Base-by-base conservation (phyloP, 2,888 invertebrate genomes). In the Mycogona germanica region DNA sequence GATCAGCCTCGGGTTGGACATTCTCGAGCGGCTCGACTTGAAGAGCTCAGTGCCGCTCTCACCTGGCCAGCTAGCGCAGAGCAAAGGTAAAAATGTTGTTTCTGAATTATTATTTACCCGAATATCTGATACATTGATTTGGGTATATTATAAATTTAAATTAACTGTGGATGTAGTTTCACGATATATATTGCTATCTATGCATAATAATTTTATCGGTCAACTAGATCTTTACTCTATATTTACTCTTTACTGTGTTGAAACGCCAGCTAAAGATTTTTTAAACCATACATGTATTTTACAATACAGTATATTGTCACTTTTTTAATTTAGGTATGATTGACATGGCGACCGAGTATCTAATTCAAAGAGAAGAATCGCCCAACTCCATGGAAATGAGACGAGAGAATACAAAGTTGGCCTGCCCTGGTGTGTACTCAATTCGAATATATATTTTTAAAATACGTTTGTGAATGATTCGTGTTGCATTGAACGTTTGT, bases 321-420 rank as follows among this genome's bases (percentile, higher is more conserved):
- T 38, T 38, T 19, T 38, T 44, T 23, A 28, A 17, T 25, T 19
- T 21, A 47, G 47, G 47, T 32, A 23, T 47, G 2, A 19, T 30
- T 2, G 47, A 47, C 32, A 32, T 47, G n/a, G 47, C 47, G 26
- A 32, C 47, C 32, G 47, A 47, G 32, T 47, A 30, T 17, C 47
- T 47, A 7, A 47, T 47, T n/a, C 47, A 29, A n/a, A 26, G n/a
- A n/a, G 47, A 47, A 6, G 32, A 29, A 19, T 17, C 32, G 4
- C 29, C n/a, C 9, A 32, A 32, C 28, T 29, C 28, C 17, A 19
- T 12, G 2, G 47, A 47, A 14, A 30, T 23, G 29, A 17, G 47
- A n/a, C 26, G 47, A 32, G 47, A 47, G 12, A 47, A 23, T 7
- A n/a, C 47, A n/a, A n/a, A 9, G 32, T 32, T 17, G 47, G 47